Conservation (phyloP, 2,797 vertebrate species). For the Cheirogaleus major region DNA sequence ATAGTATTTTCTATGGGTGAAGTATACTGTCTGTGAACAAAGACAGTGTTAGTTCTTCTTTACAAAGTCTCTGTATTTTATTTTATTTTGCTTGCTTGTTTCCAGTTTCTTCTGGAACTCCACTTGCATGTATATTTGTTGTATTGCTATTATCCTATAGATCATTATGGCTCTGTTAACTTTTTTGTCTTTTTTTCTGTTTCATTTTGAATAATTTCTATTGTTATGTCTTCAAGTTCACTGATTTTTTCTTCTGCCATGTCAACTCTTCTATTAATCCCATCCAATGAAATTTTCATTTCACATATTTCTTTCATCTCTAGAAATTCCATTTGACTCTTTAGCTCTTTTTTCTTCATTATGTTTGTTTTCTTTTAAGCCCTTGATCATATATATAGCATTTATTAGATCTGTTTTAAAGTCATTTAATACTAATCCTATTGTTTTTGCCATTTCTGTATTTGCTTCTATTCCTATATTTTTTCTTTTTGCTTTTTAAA, state of each 20-base stretch:
- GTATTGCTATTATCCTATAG: neutral
- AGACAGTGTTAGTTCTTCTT: neutral
- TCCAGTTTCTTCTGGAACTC: neutral
- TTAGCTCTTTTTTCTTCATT: neutral
- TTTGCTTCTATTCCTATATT: neutral
- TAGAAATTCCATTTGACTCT: neutral
- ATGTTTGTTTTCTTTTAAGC: neutral
- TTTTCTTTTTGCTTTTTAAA: neutral
- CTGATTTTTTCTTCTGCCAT: neutral
- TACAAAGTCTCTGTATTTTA: neutral
- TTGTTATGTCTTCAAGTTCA: neutral
- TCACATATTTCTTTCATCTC: neutral
- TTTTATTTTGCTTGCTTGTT: neutral
- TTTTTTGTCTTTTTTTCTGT: neutral
- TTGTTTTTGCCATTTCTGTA: neutral
- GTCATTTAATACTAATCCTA: neutral
- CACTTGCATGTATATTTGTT: neutral
- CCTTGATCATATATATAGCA: neutral
- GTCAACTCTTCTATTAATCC: neutral
- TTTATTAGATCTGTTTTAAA: neutral
- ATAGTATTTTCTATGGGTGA: neutral
- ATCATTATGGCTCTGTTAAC: neutral
- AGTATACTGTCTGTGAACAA: neutral
- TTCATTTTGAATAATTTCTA: neutral
- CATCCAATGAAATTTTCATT: neutral